A percentile compares a stretch with the other conserved stretches of the same genome.
Evolutionary conservation across 1,140 invertebrate species (phyloP).

Genomic region (Holotrichia oblita): DNA sequence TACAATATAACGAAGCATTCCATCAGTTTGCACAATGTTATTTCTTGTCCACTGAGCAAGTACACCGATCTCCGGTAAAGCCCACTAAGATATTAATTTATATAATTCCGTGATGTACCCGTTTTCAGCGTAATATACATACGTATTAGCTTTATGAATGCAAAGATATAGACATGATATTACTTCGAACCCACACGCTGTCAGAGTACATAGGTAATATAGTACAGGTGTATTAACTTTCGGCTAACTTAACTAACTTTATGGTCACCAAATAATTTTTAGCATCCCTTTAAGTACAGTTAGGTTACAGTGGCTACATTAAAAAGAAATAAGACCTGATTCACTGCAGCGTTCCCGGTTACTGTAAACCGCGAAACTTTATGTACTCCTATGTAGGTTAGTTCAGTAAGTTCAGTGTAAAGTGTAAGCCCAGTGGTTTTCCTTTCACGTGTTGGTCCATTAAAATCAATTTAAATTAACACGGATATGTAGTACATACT

Average conservation of each 20-base stretch:
- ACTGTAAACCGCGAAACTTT: slow-evolving; percentile 29
- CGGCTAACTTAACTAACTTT: background rate
- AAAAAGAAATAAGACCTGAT: background rate
- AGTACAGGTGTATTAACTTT: too few relatives aligned
- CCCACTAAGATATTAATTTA: too few relatives aligned
- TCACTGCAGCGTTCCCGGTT: background rate
- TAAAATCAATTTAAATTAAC: slow-evolving; percentile 31
- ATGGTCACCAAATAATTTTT: background rate
- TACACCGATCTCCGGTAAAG: too few relatives aligned
- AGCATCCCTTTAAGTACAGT: background rate
- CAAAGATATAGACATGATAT: too few relatives aligned
- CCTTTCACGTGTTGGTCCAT: slow-evolving; percentile 27
- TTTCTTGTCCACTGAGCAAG: too few relatives aligned
- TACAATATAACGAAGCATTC: too few relatives aligned
- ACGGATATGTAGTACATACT: background rate
- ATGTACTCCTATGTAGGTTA: slow-evolving; percentile 19
- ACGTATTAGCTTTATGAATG: too few relatives aligned
- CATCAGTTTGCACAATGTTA: too few relatives aligned
- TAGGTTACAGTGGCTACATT: slow-evolving; percentile 25
- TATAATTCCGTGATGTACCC: too few relatives aligned
- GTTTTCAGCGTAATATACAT: background rate
- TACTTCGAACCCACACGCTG: too few relatives aligned
- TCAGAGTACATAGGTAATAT: too few relatives aligned
- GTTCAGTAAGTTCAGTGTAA: slow-evolving; percentile 8
- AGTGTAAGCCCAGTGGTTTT: slow-evolving; percentile 13